Conservation (phyloP, 30 jellyfish, hydroid and myxozoan genomes). For the Aurelia sp. region DNA sequence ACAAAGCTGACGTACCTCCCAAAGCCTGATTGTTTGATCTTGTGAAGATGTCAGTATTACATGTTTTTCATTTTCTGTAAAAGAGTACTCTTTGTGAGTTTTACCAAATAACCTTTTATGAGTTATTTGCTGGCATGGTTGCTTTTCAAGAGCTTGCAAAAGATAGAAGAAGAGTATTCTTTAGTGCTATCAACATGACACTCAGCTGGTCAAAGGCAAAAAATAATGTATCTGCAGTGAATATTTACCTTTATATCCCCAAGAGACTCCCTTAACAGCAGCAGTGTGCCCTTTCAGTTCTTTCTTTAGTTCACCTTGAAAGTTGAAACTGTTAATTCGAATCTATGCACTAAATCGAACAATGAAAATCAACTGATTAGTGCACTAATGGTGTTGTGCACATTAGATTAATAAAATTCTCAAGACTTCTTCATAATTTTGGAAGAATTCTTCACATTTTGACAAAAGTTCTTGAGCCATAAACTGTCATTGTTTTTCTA, state of each 20-base stretch:
- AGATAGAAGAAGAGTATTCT: not conserved
- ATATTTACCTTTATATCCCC: conserved; percentile 38
- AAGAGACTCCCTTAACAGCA: conserved; percentile 76
- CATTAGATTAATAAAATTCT: too few relatives aligned
- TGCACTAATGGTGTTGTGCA: too few relatives aligned
- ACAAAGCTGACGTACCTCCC: conserved; percentile 58
- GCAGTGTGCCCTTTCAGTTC: conserved; percentile 74
- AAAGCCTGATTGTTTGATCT: conserved; percentile 80
- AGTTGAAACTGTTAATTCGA: not conserved
- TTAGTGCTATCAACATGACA: not conserved
- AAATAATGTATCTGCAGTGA: not conserved
- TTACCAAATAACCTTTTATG: too few relatives aligned
- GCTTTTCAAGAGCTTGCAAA: too few relatives aligned
- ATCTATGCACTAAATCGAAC: too few relatives aligned
- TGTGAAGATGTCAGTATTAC: conserved; percentile 81
- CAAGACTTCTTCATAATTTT: too few relatives aligned
- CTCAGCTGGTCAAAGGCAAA: too few relatives aligned
- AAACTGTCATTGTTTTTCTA: too few relatives aligned
- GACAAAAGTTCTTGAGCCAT: too few relatives aligned
- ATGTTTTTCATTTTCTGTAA: conserved; percentile 21
- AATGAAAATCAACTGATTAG: too few relatives aligned
- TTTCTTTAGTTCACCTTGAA: conserved; percentile 39
- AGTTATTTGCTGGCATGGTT: too few relatives aligned
- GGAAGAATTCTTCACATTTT: too few relatives aligned
- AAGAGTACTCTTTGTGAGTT: not conserved